These are phyloP conservation scores for Eupeodes luniger DNA, from an alignment of 2,888 invertebrate genomes.

Conservation along the genomic window DNA sequence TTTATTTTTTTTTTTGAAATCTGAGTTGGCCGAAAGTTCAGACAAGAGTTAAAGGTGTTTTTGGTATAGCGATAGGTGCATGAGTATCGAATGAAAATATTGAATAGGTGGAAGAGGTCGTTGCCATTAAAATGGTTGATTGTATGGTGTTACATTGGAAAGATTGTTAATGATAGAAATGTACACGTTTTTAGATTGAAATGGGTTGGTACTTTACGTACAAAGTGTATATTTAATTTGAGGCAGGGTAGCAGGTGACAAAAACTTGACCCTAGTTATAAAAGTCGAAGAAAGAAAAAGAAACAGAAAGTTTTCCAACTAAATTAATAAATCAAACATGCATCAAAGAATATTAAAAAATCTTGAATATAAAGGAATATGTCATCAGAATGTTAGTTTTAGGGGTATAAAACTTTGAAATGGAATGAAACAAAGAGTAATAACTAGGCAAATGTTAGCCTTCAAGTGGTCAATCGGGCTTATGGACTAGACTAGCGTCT, in stretches of 20 bases:
- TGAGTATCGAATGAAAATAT: neutral
- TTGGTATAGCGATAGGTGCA: neutral
- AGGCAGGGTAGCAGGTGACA: neutral
- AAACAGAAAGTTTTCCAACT: too few species aligned
- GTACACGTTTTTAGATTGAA: neutral
- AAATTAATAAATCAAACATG: too few species aligned
- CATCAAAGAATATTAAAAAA: too few species aligned
- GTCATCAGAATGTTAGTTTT: too few species aligned
- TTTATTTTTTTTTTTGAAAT: neutral
- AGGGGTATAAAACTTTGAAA: too few species aligned
- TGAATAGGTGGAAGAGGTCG: neutral
- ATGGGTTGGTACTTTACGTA: too few species aligned
- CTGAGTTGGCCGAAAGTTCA: neutral
- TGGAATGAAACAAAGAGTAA: too few species aligned
- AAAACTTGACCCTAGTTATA: neutral
- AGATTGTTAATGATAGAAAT: neutral
- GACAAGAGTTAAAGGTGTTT: slow-evolving; percentile 1
- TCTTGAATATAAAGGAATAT: too few species aligned
- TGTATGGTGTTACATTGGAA: neutral
- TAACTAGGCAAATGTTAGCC: too few species aligned
- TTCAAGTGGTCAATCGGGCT: too few species aligned
- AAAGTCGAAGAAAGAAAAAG: too few species aligned
- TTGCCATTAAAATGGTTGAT: neutral
- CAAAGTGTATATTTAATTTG: neutral
- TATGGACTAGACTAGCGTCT: too few species aligned